phyloP scores from a whole-genome alignment of 2,797 vertebrate species.

The Coluber constrictor region DNA sequence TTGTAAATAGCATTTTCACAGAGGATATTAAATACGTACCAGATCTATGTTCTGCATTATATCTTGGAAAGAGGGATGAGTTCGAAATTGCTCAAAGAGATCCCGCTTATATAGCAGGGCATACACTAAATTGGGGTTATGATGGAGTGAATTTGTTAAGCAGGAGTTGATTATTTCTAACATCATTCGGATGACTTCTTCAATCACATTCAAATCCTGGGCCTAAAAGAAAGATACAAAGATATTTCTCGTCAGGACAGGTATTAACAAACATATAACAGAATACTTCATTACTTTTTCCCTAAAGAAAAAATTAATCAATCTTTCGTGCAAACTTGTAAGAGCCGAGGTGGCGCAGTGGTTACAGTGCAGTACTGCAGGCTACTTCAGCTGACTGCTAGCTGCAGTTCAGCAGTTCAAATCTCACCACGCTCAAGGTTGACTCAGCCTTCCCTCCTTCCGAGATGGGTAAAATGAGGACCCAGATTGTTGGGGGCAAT shows the following conservation, averaged over 20 bases:
- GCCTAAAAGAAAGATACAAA: constrained; percentile 73
- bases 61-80: constrained; percentile 96
- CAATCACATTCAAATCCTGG: constrained; percentile 94
- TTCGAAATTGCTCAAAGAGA: constrained; percentile 95
- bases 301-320: background rate
- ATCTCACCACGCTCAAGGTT: too few species aligned
- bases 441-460: too few species aligned
- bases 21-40: constrained; percentile 72
- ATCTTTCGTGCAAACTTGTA: too few species aligned
- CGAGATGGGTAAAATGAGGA: too few species aligned
- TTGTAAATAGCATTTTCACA: background rate
- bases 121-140: constrained; percentile 97
- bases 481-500: too few species aligned
- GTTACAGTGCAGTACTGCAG: too few species aligned
- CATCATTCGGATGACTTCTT: constrained; percentile 99
- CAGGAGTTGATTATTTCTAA: constrained; percentile 98
- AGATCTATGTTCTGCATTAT: constrained; percentile 98
- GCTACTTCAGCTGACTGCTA: too few species aligned
- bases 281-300: background rate
- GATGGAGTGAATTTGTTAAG: constrained; percentile 90
- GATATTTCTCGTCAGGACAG: constrained; percentile 8
- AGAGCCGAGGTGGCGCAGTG: too few species aligned
- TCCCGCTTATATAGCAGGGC: constrained; percentile 94
- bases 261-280: background rate
- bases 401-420: too few species aligned